Percentiles rank a stretch among this genome's conserved stretches.
phyloP scores from a whole-genome alignment of 2,797 vertebrate genomes.

The Onychomys leucogaster region DNA sequence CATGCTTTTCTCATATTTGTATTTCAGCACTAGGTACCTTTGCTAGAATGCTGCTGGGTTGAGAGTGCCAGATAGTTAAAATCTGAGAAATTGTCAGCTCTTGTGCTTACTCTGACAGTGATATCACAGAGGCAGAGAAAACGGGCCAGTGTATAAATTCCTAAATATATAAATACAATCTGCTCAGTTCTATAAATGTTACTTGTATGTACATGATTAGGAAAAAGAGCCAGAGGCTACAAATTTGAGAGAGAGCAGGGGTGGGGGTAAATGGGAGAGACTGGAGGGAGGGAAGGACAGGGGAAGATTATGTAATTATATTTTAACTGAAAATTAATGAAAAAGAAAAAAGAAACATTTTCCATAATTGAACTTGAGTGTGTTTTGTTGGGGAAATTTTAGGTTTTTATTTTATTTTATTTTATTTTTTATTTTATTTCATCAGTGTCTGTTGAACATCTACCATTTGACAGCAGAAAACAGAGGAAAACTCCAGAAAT shows the following conservation, averaged over 20 bases:
- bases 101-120: background rate
- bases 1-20: background rate
- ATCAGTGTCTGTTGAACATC: background rate
- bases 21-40: background rate
- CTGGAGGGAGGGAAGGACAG: background rate
- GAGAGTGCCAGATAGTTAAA: background rate
- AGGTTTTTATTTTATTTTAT: too few relatives aligned
- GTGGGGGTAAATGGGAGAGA: background rate
- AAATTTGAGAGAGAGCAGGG: background rate
- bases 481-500: background rate
- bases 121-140: background rate
- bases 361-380: background rate
- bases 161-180: background rate
- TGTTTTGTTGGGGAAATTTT: background rate
- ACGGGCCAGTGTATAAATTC: background rate
- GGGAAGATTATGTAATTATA: background rate
- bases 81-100: background rate
- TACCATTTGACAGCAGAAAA: background rate
- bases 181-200: background rate
- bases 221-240: background rate
- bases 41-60: background rate
- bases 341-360: background rate
- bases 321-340: background rate
- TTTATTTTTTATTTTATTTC: too few relatives aligned
- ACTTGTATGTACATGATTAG: background rate